phyloP scores from a whole-genome alignment of 2,797 vertebrate genomes.

The Atherinosoma microstoma region DNA sequence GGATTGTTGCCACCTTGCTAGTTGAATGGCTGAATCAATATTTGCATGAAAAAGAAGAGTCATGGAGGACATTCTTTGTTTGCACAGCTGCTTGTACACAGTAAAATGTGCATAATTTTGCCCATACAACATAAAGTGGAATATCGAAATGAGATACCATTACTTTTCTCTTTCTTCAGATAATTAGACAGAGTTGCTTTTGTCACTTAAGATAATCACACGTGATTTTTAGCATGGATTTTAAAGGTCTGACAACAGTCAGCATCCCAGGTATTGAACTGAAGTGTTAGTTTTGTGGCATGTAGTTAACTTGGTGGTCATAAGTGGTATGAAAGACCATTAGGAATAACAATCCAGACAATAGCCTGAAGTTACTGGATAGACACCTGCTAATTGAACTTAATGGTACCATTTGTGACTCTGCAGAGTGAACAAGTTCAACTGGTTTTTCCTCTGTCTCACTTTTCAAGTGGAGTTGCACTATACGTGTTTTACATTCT shows the following conservation, averaged over 20 bases:
- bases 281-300: slow-evolving; percentile 8
- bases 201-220: background rate
- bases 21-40: background rate
- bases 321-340: slow-evolving; percentile 29
- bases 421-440: slow-evolving; percentile 59
- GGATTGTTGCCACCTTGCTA: background rate
- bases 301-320: slow-evolving; percentile 14
- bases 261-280: slow-evolving; percentile 1
- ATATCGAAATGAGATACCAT: background rate
- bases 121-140: background rate
- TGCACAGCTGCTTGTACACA: background rate
- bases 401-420: slow-evolving; percentile 61
- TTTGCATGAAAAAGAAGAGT: background rate
- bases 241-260: slow-evolving; percentile 8
- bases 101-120: background rate
- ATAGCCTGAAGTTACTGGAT: slow-evolving; percentile 32
- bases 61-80: background rate
- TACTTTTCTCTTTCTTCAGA: background rate
- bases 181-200: background rate
- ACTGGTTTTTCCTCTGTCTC: slow-evolving; percentile 36
- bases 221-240: background rate
- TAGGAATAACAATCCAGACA: slow-evolving; percentile 31
- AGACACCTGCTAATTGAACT: slow-evolving; percentile 60
- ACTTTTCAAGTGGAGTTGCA: slow-evolving; percentile 50
- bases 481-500: slow-evolving; percentile 56